Evolutionary conservation across 2,888 invertebrate genomes (phyloP).

Genomic region (Oscheius sp.): DNA sequence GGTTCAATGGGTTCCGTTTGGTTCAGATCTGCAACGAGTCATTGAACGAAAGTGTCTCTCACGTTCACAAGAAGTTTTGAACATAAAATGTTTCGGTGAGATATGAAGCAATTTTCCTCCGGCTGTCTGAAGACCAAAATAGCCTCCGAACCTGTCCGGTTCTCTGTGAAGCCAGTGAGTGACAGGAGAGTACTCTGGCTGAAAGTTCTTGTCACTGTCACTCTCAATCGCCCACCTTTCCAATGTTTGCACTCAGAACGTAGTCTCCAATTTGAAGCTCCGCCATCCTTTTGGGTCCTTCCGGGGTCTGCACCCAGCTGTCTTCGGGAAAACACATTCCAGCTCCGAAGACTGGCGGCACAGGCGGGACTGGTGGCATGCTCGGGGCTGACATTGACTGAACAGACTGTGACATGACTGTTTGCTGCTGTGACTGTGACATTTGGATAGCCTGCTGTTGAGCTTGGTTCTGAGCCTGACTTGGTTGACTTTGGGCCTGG

Average conservation of each 20-base stretch:
- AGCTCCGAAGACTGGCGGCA: slow-evolving; percentile 6
- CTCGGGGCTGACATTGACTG: not conserved
- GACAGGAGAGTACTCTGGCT: slow-evolving; percentile 45
- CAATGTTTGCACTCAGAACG: slow-evolving; percentile 43
- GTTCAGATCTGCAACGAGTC: not conserved
- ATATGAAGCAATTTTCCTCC: slow-evolving; percentile 48
- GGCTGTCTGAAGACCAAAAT: slow-evolving; percentile 47
- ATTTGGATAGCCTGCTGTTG: too few species aligned
- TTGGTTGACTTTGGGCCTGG: not conserved
- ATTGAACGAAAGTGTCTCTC: not conserved
- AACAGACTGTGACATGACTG: not conserved
- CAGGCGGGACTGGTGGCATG: not conserved
- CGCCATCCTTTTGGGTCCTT: slow-evolving; percentile 53
- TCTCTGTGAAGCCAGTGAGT: slow-evolving; percentile 38
- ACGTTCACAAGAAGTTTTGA: slow-evolving; percentile 29
- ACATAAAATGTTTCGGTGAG: slow-evolving; percentile 50
- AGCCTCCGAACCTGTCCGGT: slow-evolving; percentile 44
- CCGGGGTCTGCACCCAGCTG: slow-evolving; percentile 51
- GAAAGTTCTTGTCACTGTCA: slow-evolving; percentile 1
- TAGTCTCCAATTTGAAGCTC: slow-evolving; percentile 49
- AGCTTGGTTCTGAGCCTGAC: too few species aligned
- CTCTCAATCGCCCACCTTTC: not conserved
- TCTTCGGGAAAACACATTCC: slow-evolving; percentile 53
- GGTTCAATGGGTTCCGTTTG: not conserved
- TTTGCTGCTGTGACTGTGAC: not conserved